Evolutionary conservation across 1,140 invertebrate species (phyloP).

Genomic region (Solenopsis fugax): DNA sequence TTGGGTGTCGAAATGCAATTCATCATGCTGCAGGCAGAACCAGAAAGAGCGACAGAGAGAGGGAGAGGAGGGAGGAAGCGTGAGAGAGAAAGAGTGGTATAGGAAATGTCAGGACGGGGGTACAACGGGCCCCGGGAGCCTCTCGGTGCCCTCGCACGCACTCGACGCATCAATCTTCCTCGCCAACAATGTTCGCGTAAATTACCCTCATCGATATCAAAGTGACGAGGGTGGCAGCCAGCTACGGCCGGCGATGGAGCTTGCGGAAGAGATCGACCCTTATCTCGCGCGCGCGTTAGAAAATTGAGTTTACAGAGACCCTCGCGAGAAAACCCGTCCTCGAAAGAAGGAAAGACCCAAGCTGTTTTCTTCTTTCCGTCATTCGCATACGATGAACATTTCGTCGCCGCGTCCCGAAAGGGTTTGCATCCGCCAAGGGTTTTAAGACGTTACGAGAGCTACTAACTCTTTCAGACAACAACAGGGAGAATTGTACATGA

Average conservation of each 20-base stretch:
- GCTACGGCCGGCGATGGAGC: conserved; percentile 46
- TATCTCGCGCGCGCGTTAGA: conserved; percentile 79
- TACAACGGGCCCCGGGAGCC: conserved; percentile 36
- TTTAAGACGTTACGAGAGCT: background rate
- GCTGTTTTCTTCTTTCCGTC: conserved; percentile 34
- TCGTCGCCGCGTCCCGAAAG: background rate
- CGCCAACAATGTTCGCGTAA: conserved; percentile 85
- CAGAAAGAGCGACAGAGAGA: background rate
- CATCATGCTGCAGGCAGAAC: conserved; percentile 74
- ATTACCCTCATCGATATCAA: conserved; percentile 86
- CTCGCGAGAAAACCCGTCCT: conserved; percentile 38
- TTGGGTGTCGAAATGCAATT: conserved; percentile 83
- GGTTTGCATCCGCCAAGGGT: background rate
- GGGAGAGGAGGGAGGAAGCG: background rate
- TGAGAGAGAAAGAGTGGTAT: conserved; percentile 26
- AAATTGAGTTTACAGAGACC: conserved; percentile 82
- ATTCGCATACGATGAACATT: conserved; percentile 30
- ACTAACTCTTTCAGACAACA: background rate
- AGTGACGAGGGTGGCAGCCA: conserved; percentile 76
- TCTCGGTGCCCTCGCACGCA: conserved; percentile 76
- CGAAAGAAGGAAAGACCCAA: conserved; percentile 6
- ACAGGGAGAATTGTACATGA: background rate
- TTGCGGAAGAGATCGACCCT: conserved; percentile 76
- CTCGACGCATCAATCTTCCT: conserved; percentile 86
- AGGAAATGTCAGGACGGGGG: conserved; percentile 63